These are phyloP conservation scores for Lycaon pictus DNA, from an alignment of 2,113 vertebrate genomes.

Conservation along the genomic window DNA sequence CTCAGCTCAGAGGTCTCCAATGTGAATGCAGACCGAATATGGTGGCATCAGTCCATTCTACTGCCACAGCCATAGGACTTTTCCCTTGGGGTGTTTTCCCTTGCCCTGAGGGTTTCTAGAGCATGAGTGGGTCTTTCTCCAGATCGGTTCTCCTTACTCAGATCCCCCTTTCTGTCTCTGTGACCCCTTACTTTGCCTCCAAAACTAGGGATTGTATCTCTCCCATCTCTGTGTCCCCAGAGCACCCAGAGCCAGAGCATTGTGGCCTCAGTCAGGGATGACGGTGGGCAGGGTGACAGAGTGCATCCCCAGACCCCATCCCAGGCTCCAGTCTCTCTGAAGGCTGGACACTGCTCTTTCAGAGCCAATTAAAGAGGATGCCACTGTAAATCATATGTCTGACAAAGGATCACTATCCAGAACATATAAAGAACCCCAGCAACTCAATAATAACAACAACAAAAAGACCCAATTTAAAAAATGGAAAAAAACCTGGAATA, in stretches of 20 bases:
- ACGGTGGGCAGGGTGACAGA: background rate
- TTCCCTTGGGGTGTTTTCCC: background rate
- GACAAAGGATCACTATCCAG: background rate
- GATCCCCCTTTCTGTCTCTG: background rate
- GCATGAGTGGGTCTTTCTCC: background rate
- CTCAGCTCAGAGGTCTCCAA: background rate
- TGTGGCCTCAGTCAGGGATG: background rate
- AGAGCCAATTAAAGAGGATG: constrained; percentile 7
- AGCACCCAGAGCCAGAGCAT: background rate
- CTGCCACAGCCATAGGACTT: background rate
- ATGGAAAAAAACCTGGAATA: background rate
- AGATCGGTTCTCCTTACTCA: background rate
- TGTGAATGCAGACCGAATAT: background rate
- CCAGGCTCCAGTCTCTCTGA: background rate
- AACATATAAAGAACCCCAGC: background rate
- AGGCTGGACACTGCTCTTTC: background rate
- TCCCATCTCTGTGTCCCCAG: background rate
- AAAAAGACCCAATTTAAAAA: background rate
- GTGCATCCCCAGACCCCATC: background rate
- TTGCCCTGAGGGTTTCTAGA: background rate
- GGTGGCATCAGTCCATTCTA: no score
- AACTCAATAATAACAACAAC: background rate
- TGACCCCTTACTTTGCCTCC: background rate
- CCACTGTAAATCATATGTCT: background rate
- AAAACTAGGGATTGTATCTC: background rate